Percentiles rank a stretch among this genome's conserved stretches.
These are phyloP conservation scores for Branchipolynoe longqiensis DNA, from an alignment of 2,888 invertebrate species.

Conservation along the genomic window DNA sequence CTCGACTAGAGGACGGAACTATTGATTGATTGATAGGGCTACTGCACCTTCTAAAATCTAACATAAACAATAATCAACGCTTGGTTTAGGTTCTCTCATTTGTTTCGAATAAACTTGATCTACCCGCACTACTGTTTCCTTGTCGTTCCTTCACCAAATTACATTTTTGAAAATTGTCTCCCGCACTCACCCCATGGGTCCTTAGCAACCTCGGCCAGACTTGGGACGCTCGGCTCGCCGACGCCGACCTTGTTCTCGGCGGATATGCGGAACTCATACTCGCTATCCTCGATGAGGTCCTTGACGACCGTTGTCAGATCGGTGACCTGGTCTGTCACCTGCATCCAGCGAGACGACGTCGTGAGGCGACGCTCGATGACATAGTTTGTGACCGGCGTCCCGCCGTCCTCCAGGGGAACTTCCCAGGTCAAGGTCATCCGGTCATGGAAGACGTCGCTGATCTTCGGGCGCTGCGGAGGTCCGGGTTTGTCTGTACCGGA, in stretches of 20 bases:
- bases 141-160: too few relatives aligned
- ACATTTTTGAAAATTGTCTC: too few relatives aligned
- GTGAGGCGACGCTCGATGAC: constrained; percentile 68
- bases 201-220: constrained; percentile 71
- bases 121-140: too few relatives aligned
- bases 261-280: constrained; percentile 85
- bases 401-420: constrained; percentile 71
- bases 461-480: constrained; percentile 67
- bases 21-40: too few relatives aligned
- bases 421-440: constrained; percentile 70
- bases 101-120: too few relatives aligned
- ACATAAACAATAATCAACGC: too few relatives aligned
- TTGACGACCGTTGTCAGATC: constrained; percentile 55
- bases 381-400: constrained; percentile 71
- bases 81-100: too few relatives aligned
- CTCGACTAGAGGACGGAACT: too few relatives aligned
- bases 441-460: constrained; percentile 69
- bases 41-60: too few relatives aligned
- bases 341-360: constrained; percentile 71
- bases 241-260: constrained; percentile 86
- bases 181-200: constrained; percentile 69
- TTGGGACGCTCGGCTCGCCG: constrained; percentile 64
- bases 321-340: constrained; percentile 68
- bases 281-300: constrained; percentile 77
- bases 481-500: constrained; percentile 71